A percentile compares a stretch with the other conserved stretches of the same genome.
These are phyloP conservation scores for Amphiduros pacificus DNA, from an alignment of 2,888 invertebrate species.

Conservation along the genomic window DNA sequence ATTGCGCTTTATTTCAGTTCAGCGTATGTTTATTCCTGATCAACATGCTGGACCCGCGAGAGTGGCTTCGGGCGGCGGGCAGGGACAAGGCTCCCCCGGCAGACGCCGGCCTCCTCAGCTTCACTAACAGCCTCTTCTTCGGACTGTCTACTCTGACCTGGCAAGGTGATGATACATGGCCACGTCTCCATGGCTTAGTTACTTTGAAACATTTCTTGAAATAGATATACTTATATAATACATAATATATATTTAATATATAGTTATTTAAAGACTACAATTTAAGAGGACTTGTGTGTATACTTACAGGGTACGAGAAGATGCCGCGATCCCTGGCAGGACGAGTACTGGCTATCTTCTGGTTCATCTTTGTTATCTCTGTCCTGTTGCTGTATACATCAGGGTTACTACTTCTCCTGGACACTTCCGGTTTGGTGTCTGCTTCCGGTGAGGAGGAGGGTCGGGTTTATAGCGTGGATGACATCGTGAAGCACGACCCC, in stretches of 20 bases:
- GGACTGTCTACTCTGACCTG: not conserved
- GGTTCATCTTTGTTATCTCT: conserved; percentile 45
- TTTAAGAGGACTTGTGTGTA: too few relatives aligned
- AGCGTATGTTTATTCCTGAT: not conserved
- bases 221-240: too few relatives aligned
- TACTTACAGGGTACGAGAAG: conserved; percentile 22
- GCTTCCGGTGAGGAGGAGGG: too few relatives aligned
- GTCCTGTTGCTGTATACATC: conserved; percentile 41
- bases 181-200: too few relatives aligned
- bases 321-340: conserved; percentile 43
- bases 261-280: too few relatives aligned
- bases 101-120: not conserved
- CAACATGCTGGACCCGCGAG: not conserved
- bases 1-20: conserved; percentile 1
- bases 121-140: not conserved
- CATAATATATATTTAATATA: too few relatives aligned
- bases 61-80: not conserved
- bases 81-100: not conserved
- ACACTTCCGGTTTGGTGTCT: too few relatives aligned
- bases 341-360: conserved; percentile 37
- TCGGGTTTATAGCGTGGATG: too few relatives aligned
- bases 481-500: too few relatives aligned
- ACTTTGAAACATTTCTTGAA: too few relatives aligned
- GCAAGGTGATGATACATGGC: not conserved
- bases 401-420: too few relatives aligned